Evolutionary conservation across 2,113 vertebrate species (phyloP).

Genomic region (Collichthys lucidus): DNA sequence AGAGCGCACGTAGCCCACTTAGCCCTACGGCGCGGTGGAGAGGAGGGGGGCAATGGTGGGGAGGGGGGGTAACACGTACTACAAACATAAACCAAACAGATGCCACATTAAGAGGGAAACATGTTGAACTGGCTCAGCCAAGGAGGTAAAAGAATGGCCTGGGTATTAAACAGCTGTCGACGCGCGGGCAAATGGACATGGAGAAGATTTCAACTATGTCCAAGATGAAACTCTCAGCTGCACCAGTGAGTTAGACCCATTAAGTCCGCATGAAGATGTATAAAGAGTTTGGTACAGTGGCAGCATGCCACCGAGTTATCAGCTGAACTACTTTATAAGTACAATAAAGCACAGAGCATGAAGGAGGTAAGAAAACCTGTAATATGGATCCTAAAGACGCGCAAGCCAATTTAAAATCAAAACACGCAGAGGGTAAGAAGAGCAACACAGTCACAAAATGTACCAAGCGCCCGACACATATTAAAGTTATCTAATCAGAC

Average conservation of each 20-base stretch:
- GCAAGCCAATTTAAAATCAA: not conserved
- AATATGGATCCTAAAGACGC: not conserved
- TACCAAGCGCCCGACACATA: not conserved
- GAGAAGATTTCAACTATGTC: not conserved
- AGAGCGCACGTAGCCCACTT: slow-evolving; percentile 44
- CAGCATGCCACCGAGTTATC: not conserved
- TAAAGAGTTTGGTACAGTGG: not conserved
- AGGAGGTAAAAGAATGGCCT: no score
- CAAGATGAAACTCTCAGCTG: not conserved
- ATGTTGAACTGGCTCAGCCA: not conserved
- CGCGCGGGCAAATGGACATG: not conserved
- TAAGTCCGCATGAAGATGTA: not conserved
- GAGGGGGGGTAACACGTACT: not conserved
- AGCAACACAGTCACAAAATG: not conserved
- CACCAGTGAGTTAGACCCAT: not conserved
- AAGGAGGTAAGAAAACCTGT: not conserved
- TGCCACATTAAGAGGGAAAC: slow-evolving; percentile 1
- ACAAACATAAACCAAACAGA: slow-evolving; percentile 7
- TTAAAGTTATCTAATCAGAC: no score
- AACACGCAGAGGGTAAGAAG: no score
- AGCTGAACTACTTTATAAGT: not conserved
- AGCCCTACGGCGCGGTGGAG: not conserved
- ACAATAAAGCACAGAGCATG: not conserved
- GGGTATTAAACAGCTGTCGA: not conserved
- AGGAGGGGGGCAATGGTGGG: no score